phyloP scores from a whole-genome alignment of 2,797 vertebrate species.

The Heteromormyrus szaboi region DNA sequence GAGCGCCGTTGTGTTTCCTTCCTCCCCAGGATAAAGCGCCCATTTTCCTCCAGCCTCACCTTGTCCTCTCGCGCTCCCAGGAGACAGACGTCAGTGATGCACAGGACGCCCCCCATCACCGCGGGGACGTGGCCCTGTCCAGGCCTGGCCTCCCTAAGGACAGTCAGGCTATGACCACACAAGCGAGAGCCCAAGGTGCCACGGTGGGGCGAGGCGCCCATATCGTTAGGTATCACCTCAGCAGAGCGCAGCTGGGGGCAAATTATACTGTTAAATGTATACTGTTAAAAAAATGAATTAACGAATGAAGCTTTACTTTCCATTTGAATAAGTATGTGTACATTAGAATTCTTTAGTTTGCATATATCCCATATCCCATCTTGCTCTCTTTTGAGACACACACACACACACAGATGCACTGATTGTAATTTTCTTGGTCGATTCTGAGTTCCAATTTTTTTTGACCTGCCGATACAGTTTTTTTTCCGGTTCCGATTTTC shows the following conservation, averaged over 20 bases:
- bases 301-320: background rate
- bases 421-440: too few species aligned
- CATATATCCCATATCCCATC: background rate
- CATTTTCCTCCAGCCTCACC: constrained; percentile 61
- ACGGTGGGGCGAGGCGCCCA: background rate
- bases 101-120: background rate
- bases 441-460: too few species aligned
- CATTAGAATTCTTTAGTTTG: background rate
- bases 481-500: too few species aligned
- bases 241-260: background rate
- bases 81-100: background rate
- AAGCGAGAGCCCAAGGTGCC: background rate
- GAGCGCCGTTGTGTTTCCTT: background rate
- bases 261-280: background rate
- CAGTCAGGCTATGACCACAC: background rate
- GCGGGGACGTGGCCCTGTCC: background rate
- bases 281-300: background rate
- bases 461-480: too few species aligned
- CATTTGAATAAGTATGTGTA: background rate
- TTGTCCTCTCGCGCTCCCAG: constrained; percentile 52
- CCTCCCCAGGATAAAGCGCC: constrained; percentile 63
- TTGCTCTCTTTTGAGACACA: background rate
- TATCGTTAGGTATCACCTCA: background rate
- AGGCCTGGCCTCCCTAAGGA: background rate
- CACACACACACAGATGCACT: background rate